Evolutionary conservation across 2,797 vertebrate species (phyloP), one percentile per base, ranked within the genome.

Genomic region (Momotus momota): DNA sequence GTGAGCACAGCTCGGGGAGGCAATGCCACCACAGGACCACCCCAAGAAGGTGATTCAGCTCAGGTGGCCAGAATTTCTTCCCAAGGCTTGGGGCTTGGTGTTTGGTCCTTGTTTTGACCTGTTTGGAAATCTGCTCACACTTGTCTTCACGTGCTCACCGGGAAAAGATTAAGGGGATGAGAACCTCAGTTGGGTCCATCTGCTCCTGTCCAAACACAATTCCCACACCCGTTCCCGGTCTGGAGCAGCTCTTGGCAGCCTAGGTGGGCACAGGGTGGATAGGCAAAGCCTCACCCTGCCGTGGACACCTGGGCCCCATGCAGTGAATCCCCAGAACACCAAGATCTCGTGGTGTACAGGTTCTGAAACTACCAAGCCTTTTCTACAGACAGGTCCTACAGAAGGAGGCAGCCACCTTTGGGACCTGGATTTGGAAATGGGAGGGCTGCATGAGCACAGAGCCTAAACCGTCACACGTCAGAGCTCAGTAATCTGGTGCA

Each of bases 41-140:
- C 31, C 20, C 1, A 17, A 46, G 69, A 15, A 31, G 40, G 18
- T 14, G 27, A 35, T 40, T 21, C 61, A 51, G 29, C 25, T n/a
- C 1, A 0, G 54, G 20, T 52, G 35, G 19, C 16, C 49, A 26
- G 10, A 38, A 1, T 7, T 4, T 62, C 26, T 72, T 72, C 43
- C 57, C 33, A 15, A 18, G 10, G 46, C 5, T 23, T 21, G n/a
- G 18, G n/a, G 23, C 5, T 23, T 21, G n/a, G 18, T 29, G 23
- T 4, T 35, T 4, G 7, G 25, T 9, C 9, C 16, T 25, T 0
- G 0, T 20, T 79, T 67, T 21, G 38, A 19, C 5, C 10, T 8
- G 5, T 0, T 0, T 77, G 52, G 60, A 27, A 57, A 27, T 12
- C 27, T 57, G 7, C 60, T 72, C 20, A 4, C 0, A 1, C 12